These are phyloP conservation scores for Phortica variegata DNA, from an alignment of 1,140 invertebrate genomes.

Conservation along the genomic window DNA sequence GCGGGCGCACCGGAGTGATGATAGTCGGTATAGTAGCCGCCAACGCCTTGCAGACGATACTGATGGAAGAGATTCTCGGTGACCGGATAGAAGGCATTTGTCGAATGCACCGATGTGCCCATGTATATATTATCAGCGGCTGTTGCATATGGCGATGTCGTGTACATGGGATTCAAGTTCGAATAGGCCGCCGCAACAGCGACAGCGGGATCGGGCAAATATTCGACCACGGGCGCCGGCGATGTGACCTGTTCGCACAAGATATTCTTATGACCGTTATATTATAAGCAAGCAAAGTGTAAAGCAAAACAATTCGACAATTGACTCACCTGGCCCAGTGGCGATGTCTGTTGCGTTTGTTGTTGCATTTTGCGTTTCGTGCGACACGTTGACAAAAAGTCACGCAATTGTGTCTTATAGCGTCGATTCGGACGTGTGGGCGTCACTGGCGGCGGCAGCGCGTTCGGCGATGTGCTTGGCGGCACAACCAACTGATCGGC, in stretches of 20 bases:
- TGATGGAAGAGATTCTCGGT: conserved; percentile 85
- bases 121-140: conserved; percentile 71
- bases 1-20: conserved; percentile 59
- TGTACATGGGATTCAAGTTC: conserved; percentile 79
- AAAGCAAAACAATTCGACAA: no score
- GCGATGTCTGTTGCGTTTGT: conserved; percentile 42
- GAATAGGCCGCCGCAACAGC: conserved; percentile 77
- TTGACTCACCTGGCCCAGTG: conserved; percentile 53
- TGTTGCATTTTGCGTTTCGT: conserved; percentile 81
- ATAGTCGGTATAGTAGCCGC: conserved; percentile 77
- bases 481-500: conserved; percentile 75
- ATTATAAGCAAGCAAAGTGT: conserved; percentile 58
- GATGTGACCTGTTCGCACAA: conserved; percentile 35
- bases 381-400: conserved; percentile 88
- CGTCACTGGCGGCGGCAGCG: conserved; percentile 62
- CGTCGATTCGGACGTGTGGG: conserved; percentile 78
- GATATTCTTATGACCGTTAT: no score
- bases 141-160: conserved; percentile 61
- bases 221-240: conserved; percentile 63
- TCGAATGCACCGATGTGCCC: conserved; percentile 64
- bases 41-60: conserved; percentile 72
- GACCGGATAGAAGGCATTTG: conserved; percentile 72
- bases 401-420: conserved; percentile 89
- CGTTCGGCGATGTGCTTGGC: conserved; percentile 56
- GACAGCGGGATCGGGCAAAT: conserved; percentile 67